Percentiles rank a stretch among this genome's conserved stretches.
Evolutionary conservation across 2,113 vertebrate genomes (phyloP).

Genomic region (Pseudolaguvia tuberculata): DNA sequence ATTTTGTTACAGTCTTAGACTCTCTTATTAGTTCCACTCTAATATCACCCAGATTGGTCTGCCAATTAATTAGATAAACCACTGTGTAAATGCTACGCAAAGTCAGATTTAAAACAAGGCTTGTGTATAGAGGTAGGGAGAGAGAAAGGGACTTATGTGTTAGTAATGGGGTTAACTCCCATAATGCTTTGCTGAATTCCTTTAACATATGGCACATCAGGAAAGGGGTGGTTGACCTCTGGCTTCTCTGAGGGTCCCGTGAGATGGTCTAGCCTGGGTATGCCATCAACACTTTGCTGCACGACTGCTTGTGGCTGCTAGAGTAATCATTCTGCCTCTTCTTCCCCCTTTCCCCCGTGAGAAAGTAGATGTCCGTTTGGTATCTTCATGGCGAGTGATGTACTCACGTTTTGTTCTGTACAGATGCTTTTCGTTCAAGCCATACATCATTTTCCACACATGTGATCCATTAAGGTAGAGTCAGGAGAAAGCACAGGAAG

Average conservation of each 20-base stretch:
- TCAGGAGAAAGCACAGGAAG: slow-evolving; percentile 63
- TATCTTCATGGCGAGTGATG: slow-evolving; percentile 25
- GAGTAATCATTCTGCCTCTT: slow-evolving; percentile 63
- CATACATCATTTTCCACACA: slow-evolving; percentile 57
- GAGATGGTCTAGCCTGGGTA: slow-evolving; percentile 63
- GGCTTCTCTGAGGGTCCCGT: slow-evolving; percentile 68
- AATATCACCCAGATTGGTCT: neutral
- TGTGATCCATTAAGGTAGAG: slow-evolving; percentile 68
- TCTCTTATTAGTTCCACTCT: neutral
- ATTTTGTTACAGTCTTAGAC: too few species aligned
- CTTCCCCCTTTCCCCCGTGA: slow-evolving; percentile 37
- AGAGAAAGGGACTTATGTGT: slow-evolving; percentile 55
- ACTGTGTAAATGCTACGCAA: neutral
- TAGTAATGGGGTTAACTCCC: slow-evolving; percentile 72
- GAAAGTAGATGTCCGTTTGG: slow-evolving; percentile 9
- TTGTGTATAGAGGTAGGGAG: neutral
- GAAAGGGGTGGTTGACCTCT: slow-evolving; percentile 78
- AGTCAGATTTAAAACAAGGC: neutral
- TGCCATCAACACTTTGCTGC: slow-evolving; percentile 63
- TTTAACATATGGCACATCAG: slow-evolving; percentile 80
- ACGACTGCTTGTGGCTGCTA: slow-evolving; percentile 67
- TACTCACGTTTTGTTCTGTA: slow-evolving; percentile 27
- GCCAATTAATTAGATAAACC: neutral
- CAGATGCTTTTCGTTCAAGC: slow-evolving; percentile 39
- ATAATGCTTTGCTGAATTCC: slow-evolving; percentile 74